Conservation (phyloP, 2,113 vertebrate species). For the Oncorhynchus nerka region DNA sequence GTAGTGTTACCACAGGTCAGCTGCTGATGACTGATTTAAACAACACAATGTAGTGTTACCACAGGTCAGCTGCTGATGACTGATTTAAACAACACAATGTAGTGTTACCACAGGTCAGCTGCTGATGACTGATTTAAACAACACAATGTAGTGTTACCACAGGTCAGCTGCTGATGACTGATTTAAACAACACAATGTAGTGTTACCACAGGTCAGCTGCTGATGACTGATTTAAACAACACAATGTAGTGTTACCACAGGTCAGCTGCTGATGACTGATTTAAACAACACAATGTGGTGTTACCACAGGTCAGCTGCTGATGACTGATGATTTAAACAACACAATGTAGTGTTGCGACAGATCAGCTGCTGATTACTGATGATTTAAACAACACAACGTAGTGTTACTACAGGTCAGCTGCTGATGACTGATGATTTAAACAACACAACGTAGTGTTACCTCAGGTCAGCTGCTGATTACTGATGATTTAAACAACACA, state of each 20-base stretch:
- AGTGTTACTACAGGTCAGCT: neutral
- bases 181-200: neutral
- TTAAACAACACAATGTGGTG: neutral
- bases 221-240: neutral
- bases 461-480: too few species aligned
- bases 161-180: too few species aligned
- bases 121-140: neutral
- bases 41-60: neutral
- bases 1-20: neutral
- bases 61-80: too few species aligned
- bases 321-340: neutral
- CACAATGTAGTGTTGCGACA: neutral
- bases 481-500: neutral
- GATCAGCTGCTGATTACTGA: too few species aligned
- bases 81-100: neutral
- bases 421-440: neutral
- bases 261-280: too few species aligned
- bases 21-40: neutral
- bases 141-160: neutral
- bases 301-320: neutral
- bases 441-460: neutral
- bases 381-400: neutral
- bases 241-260: neutral
- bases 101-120: neutral
- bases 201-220: neutral